Base-by-base conservation (phyloP, 2,888 invertebrate genomes). In the Euclidia mi region DNA sequence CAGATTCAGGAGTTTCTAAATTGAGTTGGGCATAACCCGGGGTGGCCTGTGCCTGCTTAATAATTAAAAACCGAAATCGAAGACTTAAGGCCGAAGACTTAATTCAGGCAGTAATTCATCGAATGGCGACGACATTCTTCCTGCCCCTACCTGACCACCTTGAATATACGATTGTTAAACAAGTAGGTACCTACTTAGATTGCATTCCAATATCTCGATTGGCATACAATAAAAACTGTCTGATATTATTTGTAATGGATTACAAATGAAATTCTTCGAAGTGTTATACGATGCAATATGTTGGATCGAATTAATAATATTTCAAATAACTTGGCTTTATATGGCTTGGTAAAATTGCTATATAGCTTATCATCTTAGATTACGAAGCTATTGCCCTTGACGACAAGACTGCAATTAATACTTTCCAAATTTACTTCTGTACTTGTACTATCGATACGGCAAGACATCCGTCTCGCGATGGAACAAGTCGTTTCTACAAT, bases 61-160 rank as follows among this genome's bases (percentile, higher is more conserved):
- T 9, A 12, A 15, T 37, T 28, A 51, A 56, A 51, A 51, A 53
- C n/a, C 15, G 18, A 63, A 56, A 67, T 47, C 47, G 42, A 46
- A 44, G 55, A 42, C 18, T n/a, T n/a, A n/a, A n/a, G n/a, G n/a
- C 18, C 53, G 71, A 81, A 80, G 75, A 81, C 77, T 67, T 46
- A 66, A 25, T n/a, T n/a, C 72, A 79, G 14, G 82, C 79, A 79
- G 68, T 69, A 76, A 62, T 64, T 63, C 65, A 74, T 58, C 56
- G 72, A 75, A 53, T 67, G 52, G 71, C 60, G 11, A 65, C 85
- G 81, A 82, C 91, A 91, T 91, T 92, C 89, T 90, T 89, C 89
- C 87, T 85, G 81, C 82, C 78, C 84, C 78, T 78, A 85, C 90
- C 77, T 51, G 88, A 75, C 86, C 69, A 81, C 92, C 92, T 92